These are phyloP conservation scores for Cryptotermes secundus DNA, from an alignment of 1,140 invertebrate species.

Conservation along the genomic window DNA sequence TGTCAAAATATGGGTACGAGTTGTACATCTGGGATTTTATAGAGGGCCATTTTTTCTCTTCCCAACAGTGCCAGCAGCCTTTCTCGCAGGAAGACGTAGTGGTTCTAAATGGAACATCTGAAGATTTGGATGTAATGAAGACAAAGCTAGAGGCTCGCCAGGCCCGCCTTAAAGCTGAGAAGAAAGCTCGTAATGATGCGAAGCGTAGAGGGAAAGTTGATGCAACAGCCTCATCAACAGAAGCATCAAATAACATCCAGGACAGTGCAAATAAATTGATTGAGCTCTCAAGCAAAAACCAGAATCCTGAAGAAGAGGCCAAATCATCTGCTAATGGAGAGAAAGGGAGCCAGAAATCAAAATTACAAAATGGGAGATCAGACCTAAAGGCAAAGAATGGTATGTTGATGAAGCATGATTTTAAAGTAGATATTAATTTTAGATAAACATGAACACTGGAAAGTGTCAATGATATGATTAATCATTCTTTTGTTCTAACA, in stretches of 20 bases:
- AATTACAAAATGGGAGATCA: background rate
- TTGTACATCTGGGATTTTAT: too few relatives aligned
- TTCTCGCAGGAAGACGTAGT: conserved; percentile 80
- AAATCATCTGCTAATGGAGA: background rate
- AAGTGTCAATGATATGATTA: too few relatives aligned
- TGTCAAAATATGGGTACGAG: too few relatives aligned
- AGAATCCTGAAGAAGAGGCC: background rate
- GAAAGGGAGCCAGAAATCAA: background rate
- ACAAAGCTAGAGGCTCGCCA: conserved; percentile 64
- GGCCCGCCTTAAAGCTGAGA: conserved; percentile 65
- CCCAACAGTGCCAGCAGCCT: conserved; percentile 77
- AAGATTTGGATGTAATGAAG: conserved; percentile 70
- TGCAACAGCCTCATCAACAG: conserved; percentile 25
- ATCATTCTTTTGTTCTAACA: too few relatives aligned
- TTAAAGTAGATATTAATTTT: too few relatives aligned
- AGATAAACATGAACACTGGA: too few relatives aligned
- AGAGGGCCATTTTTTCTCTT: too few relatives aligned
- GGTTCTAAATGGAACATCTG: conserved; percentile 80
- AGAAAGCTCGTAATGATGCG: conserved; percentile 63
- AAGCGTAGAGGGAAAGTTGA: conserved; percentile 39
- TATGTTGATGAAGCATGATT: background rate
- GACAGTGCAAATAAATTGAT: background rate
- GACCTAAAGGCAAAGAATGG: background rate
- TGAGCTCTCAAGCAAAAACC: background rate
- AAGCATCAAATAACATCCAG: background rate